Base-by-base conservation (phyloP, 2,113 vertebrate species). In the Carettochelys insculpta region DNA sequence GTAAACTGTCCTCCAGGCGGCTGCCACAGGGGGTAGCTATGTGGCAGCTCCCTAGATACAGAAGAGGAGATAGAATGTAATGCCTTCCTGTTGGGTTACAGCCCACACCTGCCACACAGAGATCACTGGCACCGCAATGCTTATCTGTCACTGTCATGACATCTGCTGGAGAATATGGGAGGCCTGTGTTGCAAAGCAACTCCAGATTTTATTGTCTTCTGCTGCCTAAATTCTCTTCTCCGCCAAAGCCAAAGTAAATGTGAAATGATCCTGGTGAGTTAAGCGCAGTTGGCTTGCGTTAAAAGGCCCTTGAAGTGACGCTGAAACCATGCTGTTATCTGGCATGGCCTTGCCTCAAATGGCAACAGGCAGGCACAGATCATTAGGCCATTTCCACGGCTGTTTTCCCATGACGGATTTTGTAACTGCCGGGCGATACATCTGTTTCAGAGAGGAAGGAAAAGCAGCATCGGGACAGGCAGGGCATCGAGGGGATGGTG, bases 21-120 rank as follows among this genome's bases (percentile, higher is more conserved):
- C 87, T 25, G 88, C 14, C 2, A 3, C 0, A 20, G 76, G 83
- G 31, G 51, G 43, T 0, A 47, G 85, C 47, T 1, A 2, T 65
- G 78, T 20, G 83, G 22, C 94, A 90, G 87, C 94, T 86, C 91
- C n/a, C 94, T 87, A 3, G 77, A 90, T 94, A 90, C 92, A 86
- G 96, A 90, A 3, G 88, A 1, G 91, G 71, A 90, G 86, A 93
- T 94, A 95, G 91, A 85, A 5, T 6, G 91, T 48, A n/a, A 5
- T 2, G 22, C 38, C 83, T 3, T 0, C 61, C 76, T 89, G 9
- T 80, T 53, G 91, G 48, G 92, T 94, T 93, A 85, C 95, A 93
- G 92, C 92, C 91, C 94, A 87, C 4, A 4, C 80, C 24, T 75
- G 5, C 3, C 29, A 58, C 84, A 93, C 0, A 3, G 91, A 47